A percentile compares a stretch with the other conserved stretches of the same genome.
phyloP scores from a whole-genome alignment of 2,888 invertebrate genomes.

The Tryphoninae sp. region DNA sequence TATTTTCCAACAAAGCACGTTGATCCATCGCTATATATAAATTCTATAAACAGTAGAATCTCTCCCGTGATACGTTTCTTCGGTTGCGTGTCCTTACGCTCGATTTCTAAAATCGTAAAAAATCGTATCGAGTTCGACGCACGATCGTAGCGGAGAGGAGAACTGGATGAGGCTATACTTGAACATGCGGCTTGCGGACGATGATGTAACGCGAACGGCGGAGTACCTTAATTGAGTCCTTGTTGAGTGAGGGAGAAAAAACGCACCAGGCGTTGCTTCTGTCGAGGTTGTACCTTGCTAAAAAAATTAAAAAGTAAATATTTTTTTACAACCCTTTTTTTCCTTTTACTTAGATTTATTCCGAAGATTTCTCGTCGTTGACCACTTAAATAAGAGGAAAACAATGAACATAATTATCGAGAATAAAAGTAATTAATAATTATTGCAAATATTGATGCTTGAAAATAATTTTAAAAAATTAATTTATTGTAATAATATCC shows the following conservation, averaged over 20 bases:
- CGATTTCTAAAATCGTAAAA: conserved; percentile 79
- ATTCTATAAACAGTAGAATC: neutral
- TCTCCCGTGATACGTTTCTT: conserved; percentile 25
- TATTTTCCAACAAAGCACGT: neutral
- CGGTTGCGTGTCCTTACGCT: conserved; percentile 74
- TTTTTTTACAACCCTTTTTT: neutral
- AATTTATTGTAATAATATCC: no score
- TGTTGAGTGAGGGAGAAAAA: conserved; percentile 71
- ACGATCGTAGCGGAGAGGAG: conserved; percentile 69
- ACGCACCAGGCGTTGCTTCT: conserved; percentile 62
- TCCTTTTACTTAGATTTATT: neutral
- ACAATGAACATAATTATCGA: neutral
- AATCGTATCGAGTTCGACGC: conserved; percentile 67
- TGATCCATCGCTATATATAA: neutral
- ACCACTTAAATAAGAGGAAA: no score
- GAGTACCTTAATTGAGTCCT: conserved; percentile 70
- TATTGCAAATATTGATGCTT: neutral
- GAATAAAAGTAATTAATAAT: no score
- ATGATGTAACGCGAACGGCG: conserved; percentile 65
- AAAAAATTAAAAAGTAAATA: neutral
- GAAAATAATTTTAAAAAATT: no score
- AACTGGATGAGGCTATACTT: conserved; percentile 26
- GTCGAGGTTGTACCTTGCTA: no score
- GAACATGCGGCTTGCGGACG: conserved; percentile 37
- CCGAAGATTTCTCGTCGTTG: no score